Evolutionary conservation across 2,113 vertebrate genomes (phyloP), one percentile per base, ranked within the genome.

Genomic region (Mesocricetus auratus): DNA sequence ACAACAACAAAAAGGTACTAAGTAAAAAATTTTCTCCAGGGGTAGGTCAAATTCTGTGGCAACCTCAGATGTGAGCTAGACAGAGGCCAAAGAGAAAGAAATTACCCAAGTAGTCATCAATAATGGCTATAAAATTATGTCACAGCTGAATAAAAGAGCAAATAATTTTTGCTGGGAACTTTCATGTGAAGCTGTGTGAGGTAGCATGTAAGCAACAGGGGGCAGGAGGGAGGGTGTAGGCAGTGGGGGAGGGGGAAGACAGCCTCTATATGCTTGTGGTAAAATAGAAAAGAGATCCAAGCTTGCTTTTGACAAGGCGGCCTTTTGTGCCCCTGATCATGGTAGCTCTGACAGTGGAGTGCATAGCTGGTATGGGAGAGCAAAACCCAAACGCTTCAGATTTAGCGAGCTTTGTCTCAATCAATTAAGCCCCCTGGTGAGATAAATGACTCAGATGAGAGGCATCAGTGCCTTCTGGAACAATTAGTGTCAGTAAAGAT

Each of bases 401-500:
- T 62, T 92, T 78, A 36, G 66, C 0, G 58, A 87, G 60, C 36
- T 91, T 81, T 47, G 33, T 90, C 88, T 93, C 75, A 56, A 24
- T 82, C 96, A 86, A 5, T 22, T 73, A 39, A 94, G 86, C 13
- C 82, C 71, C 83, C 47, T 58, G 45, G 86, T 81, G 77, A 94
- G 58, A 86, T 68, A 64, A 82, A 78, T 50, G 22, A 33, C 81
- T 96, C 82, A 64, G 22, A 0, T 56, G 87, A 71, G 68, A 82
- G 50, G 45, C 53, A 68, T 75, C 75, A 50, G 39, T 85, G 78
- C 79, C 47, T 82, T 93, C 33, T 68, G 79, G 47, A 92, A 79
- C 66, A 94, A 94, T 93, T 73, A 90, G 22, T 56, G 21, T 89
- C 90, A 83, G 39, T 50, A 95, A 90, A 96, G 42, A 96, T 29